Evolutionary conservation across 2,888 invertebrate species (phyloP).

Genomic region (Hipparchia sbordonii): DNA sequence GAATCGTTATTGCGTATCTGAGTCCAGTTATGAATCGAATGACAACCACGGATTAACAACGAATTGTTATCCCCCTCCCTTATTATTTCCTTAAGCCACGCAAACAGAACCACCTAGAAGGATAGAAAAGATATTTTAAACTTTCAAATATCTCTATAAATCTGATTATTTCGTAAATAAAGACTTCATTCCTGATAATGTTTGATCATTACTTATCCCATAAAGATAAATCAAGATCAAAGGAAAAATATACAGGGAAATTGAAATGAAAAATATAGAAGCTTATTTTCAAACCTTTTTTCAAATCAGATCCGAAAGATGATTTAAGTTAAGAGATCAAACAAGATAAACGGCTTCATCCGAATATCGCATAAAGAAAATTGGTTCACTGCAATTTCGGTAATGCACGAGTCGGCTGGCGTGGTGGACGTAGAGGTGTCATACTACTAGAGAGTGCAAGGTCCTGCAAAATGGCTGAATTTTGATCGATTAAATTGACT

Average conservation of each 20-base stretch:
- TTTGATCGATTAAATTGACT: no score
- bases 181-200: no score
- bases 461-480: no score
- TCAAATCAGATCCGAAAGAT: constrained; percentile 41
- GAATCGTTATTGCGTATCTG: no score
- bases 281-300: background rate
- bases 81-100: no score
- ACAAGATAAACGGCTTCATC: constrained; percentile 60
- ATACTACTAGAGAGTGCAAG: background rate
- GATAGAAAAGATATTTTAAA: no score
- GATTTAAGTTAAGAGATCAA: constrained; percentile 38
- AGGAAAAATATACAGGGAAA: background rate
- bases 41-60: no score
- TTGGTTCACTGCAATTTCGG: constrained; percentile 75
- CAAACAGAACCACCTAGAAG: no score
- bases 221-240: background rate
- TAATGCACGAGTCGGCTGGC: constrained; percentile 74
- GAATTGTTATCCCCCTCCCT: no score
- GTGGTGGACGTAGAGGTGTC: constrained; percentile 15
- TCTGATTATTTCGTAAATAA: no score
- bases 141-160: no score
- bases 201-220: background rate
- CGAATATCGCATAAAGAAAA: constrained; percentile 70
- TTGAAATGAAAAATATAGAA: background rate
- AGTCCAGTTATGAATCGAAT: no score